Conservation (phyloP, 1,140 invertebrate species). For the Leptoteleia sp. region DNA sequence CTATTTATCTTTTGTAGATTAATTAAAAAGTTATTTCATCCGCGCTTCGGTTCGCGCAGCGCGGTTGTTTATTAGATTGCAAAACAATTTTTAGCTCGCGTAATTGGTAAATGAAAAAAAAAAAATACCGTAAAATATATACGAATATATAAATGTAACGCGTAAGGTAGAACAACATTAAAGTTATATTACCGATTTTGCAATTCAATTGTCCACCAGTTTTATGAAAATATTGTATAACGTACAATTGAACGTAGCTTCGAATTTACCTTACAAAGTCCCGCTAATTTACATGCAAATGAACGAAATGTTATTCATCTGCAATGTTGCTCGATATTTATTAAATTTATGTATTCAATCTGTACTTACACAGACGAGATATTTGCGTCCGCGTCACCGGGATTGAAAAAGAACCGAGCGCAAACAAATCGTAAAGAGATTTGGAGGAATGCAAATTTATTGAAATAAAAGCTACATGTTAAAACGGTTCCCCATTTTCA, state of each 20-base stretch:
- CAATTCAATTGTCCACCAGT: slow-evolving; percentile 19
- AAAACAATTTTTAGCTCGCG: neutral
- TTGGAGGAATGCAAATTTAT: no score
- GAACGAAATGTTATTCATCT: slow-evolving; percentile 29
- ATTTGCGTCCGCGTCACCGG: no score
- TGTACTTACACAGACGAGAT: neutral
- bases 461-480: no score
- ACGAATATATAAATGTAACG: slow-evolving; percentile 1
- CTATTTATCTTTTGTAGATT: no score
- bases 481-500: no score
- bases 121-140: slow-evolving; percentile 6
- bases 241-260: slow-evolving; percentile 22
- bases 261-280: slow-evolving; percentile 34
- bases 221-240: slow-evolving; percentile 21
- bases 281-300: slow-evolving; percentile 28
- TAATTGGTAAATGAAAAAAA: neutral
- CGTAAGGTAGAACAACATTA: no score
- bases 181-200: slow-evolving; percentile 21
- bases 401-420: no score
- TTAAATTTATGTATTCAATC: slow-evolving; percentile 24
- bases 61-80: neutral
- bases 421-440: no score
- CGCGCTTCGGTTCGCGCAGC: neutral
- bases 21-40: neutral
- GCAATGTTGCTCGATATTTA: slow-evolving; percentile 19